phyloP scores from a whole-genome alignment of 2,888 invertebrate species.

The Mythimna vitellina region DNA sequence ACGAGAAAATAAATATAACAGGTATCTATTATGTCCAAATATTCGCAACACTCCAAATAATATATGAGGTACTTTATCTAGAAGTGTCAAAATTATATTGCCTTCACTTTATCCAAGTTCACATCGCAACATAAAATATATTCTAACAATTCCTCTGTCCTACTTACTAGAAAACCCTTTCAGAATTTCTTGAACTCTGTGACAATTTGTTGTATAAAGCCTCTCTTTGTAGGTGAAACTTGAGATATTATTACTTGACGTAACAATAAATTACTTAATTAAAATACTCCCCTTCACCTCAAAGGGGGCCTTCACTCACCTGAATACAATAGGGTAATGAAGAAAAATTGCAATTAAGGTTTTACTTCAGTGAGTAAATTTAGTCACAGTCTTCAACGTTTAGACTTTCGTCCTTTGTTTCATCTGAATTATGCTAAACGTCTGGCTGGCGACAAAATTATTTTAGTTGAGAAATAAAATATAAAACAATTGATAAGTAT shows the following conservation, averaged over 20 bases:
- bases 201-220: conserved; percentile 61
- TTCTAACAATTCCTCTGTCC: conserved; percentile 17
- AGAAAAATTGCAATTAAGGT: conserved; percentile 64
- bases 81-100: conserved; percentile 23
- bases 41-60: conserved; percentile 15
- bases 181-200: conserved; percentile 42
- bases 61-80: conserved; percentile 5
- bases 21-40: not conserved
- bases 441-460: not conserved
- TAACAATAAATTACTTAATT: conserved; percentile 64
- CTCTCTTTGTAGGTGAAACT: conserved; percentile 45
- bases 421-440: conserved; percentile 8
- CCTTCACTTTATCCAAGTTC: conserved; percentile 29
- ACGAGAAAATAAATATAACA: no score
- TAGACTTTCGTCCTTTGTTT: conserved; percentile 30
- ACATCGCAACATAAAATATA: conserved; percentile 34
- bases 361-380: conserved; percentile 51
- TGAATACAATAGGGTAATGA: conserved; percentile 61
- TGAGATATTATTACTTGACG: conserved; percentile 60
- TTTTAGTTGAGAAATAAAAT: not conserved
- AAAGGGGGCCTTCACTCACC: conserved; percentile 53
- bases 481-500: not conserved
- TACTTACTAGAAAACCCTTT: conserved; percentile 38
- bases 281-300: conserved; percentile 37
- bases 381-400: conserved; percentile 21